These are phyloP conservation scores for Anser cygnoides DNA, from an alignment of 2,113 vertebrate genomes.

Conservation along the genomic window DNA sequence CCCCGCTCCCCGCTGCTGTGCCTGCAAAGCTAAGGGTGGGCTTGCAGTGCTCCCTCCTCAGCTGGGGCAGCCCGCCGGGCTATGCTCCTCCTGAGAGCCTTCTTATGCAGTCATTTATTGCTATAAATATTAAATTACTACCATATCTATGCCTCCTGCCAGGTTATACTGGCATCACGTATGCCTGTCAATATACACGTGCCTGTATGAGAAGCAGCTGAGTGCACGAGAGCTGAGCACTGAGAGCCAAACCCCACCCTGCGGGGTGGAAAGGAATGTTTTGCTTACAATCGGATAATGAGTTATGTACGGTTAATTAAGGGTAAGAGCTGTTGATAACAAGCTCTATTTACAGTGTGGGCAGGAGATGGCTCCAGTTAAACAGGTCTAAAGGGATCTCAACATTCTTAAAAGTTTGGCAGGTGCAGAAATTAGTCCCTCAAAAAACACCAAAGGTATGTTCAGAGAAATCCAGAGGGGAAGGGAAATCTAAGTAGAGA, in stretches of 20 bases:
- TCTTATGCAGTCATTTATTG: background rate
- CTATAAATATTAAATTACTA: background rate
- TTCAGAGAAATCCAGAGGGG: slow-evolving; percentile 17
- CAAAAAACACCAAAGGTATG: background rate
- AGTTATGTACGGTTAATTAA: slow-evolving; percentile 51
- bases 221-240: background rate
- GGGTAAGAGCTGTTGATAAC: slow-evolving; percentile 26
- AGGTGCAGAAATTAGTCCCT: slow-evolving; percentile 6
- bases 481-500: background rate
- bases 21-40: too few relatives aligned
- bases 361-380: slow-evolving; percentile 13
- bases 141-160: background rate
- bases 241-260: background rate
- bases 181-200: rapidly evolving
- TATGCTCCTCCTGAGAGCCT: background rate
- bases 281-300: background rate
- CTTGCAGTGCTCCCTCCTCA: background rate
- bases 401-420: slow-evolving; percentile 10
- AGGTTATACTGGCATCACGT: background rate
- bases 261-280: slow-evolving; percentile 24
- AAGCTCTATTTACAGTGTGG: background rate
- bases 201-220: background rate
- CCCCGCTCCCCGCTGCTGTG: rapidly evolving
- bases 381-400: slow-evolving; percentile 25
- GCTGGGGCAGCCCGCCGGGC: background rate